Percentiles rank a stretch among this genome's conserved stretches.
Conservation (phyloP, 2,888 invertebrate genomes). For the Ditula angustiorana region DNA sequence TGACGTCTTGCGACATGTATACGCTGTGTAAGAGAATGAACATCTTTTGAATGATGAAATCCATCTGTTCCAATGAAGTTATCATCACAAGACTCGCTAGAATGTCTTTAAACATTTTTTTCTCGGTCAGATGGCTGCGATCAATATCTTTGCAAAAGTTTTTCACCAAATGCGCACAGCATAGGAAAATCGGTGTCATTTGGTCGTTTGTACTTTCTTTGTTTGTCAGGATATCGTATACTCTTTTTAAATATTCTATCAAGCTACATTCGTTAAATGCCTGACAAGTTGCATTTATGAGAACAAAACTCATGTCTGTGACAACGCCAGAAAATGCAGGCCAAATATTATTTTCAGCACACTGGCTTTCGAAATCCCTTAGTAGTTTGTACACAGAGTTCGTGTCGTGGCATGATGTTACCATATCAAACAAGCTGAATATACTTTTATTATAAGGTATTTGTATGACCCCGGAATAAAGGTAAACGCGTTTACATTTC, state of each 20-base stretch:
- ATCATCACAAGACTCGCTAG: neutral
- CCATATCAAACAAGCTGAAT: conserved; percentile 3
- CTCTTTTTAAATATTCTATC: neutral
- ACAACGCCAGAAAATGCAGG: conserved; percentile 4
- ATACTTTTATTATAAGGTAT: neutral
- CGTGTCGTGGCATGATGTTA: neutral
- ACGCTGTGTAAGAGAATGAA: neutral
- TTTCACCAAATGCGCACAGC: conserved; percentile 19
- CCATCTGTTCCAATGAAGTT: neutral
- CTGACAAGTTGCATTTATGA: neutral
- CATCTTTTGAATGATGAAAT: neutral
- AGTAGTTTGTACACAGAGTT: neutral
- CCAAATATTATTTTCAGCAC: neutral
- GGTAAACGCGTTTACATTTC: neutral
- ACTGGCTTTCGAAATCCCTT: neutral
- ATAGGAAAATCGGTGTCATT: neutral
- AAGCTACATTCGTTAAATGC: neutral
- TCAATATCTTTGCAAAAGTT: conserved; percentile 11
- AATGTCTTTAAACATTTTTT: conserved; percentile 4
- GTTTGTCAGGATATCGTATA: neutral
- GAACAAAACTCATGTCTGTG: too few relatives aligned
- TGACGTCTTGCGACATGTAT: neutral
- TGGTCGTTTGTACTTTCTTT: too few relatives aligned
- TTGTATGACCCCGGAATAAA: neutral
- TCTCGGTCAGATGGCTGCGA: neutral